These are phyloP conservation scores for Aplochiton taeniatus DNA, from an alignment of 2,797 vertebrate genomes.

Conservation along the genomic window DNA sequence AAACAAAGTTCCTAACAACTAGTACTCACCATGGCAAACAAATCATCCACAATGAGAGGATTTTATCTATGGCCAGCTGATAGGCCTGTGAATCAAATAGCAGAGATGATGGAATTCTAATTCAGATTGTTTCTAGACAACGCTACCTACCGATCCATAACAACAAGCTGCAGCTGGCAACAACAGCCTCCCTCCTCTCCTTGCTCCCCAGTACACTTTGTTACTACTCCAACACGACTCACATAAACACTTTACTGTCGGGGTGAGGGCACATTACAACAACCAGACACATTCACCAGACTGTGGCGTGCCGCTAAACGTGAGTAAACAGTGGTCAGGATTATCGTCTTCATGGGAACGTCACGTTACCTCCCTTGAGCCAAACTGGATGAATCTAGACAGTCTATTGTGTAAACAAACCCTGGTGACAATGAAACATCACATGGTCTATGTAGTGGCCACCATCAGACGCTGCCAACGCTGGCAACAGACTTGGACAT, in stretches of 20 bases:
- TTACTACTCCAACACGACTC: conserved; percentile 32
- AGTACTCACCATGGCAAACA: conserved; percentile 29
- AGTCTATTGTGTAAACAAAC: too few relatives aligned
- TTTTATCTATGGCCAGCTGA: not conserved
- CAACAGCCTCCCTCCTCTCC: not conserved
- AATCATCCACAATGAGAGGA: conserved; percentile 1
- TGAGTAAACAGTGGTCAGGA: not conserved
- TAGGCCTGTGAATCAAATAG: not conserved
- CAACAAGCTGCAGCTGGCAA: conserved; percentile 19
- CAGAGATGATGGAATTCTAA: not conserved
- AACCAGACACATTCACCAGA: conserved; percentile 36
- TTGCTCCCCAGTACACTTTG: conserved; percentile 12
- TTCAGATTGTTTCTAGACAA: conserved; percentile 24
- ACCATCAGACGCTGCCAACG: too few relatives aligned
- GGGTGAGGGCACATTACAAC: conserved; percentile 42
- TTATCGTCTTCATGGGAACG: conserved; percentile 3
- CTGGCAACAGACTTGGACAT: too few relatives aligned
- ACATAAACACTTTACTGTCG: conserved; percentile 39
- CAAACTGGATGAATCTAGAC: too few relatives aligned
- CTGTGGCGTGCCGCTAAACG: not conserved
- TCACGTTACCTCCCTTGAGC: too few relatives aligned
- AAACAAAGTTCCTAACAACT: conserved; percentile 32
- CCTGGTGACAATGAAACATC: too few relatives aligned
- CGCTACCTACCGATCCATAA: conserved; percentile 21
- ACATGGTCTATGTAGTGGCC: too few relatives aligned